These are phyloP conservation scores for Dinoponera quadriceps DNA, from an alignment of 1,140 invertebrate species.

Conservation along the genomic window DNA sequence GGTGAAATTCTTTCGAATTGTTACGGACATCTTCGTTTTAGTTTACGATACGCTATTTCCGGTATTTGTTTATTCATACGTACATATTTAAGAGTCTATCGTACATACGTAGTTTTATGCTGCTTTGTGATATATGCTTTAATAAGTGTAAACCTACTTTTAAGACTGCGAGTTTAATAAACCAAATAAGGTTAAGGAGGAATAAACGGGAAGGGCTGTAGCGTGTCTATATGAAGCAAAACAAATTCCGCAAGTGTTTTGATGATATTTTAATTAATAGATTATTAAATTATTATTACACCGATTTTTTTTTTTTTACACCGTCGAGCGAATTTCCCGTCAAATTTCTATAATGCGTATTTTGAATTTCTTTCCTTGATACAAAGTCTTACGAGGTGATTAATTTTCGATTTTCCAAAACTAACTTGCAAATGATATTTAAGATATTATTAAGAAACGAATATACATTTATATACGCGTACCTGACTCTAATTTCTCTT, in stretches of 20 bases:
- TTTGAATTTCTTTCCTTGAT: background rate
- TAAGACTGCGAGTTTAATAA: constrained; percentile 62
- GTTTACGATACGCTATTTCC: background rate
- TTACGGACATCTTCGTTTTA: constrained; percentile 11
- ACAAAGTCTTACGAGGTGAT: background rate
- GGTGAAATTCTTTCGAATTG: constrained; percentile 12
- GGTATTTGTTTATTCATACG: constrained; percentile 41
- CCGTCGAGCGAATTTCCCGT: constrained; percentile 52
- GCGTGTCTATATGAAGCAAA: constrained; percentile 15
- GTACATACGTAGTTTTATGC: constrained; percentile 37
- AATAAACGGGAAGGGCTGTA: constrained; percentile 9
- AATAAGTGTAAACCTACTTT: constrained; percentile 63
- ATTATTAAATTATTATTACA: constrained; percentile 29
- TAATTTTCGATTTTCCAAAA: background rate
- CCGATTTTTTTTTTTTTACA: constrained; percentile 63
- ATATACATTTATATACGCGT: background rate
- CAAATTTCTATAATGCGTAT: background rate
- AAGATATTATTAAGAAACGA: background rate
- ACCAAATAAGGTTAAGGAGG: constrained; percentile 15
- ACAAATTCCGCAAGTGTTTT: constrained; percentile 4
- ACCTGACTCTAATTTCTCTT: no score
- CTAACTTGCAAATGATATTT: background rate
- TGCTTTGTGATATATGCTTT: constrained; percentile 52
- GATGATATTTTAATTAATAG: constrained; percentile 3
- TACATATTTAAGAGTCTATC: constrained; percentile 23